Base-by-base conservation (phyloP, 2,113 vertebrate genomes). In the Typhlomys cinereus region DNA sequence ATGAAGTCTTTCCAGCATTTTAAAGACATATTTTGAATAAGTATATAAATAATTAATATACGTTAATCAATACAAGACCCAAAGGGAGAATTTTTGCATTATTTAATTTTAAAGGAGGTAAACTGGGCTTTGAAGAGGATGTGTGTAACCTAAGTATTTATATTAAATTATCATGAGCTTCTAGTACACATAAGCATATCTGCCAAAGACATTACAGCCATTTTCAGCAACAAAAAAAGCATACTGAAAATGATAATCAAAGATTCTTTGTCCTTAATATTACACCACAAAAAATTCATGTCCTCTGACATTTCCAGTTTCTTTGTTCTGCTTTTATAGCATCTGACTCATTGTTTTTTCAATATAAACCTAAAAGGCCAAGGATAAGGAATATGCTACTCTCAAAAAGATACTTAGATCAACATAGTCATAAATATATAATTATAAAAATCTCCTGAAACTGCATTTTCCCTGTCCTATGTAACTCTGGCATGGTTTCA, bases 281-380 rank as follows among this genome's bases (percentile, higher is more conserved):
- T 41, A 23, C 59, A 13, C 71, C 15, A 57, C 5, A 73, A 12
- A 17, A 5, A 5, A 29, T 48, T 75, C 15, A 59, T 13, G 6
- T 59, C 17, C 74, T 75, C n/a, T 48, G 80, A 41, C 29, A 34
- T 50, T 92, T 85, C 34, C 39, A 2, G 31, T 59, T 86, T 73
- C 73, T 92, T 75, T 74, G 39, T 94, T 81, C 76, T 64, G 50
- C 69, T 91, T 91, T 71, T 66, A 64, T 74, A 82, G 29, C 39
- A 23, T 66, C 52, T 71, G 70, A 67, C 34, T 81, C 66, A 46
- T 79, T 82, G 67, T 76, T 78, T 74, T 62, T 69, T 66, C 50
- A 89, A 81, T 39, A 70, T 69, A 41, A 89, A 9, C 41, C 29
- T 7, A 70, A 93, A 61, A 64, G 17, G n/a, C 25, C 13, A 92